Base-by-base conservation (phyloP, 1,140 invertebrate species). In the Ladona fulva region DNA sequence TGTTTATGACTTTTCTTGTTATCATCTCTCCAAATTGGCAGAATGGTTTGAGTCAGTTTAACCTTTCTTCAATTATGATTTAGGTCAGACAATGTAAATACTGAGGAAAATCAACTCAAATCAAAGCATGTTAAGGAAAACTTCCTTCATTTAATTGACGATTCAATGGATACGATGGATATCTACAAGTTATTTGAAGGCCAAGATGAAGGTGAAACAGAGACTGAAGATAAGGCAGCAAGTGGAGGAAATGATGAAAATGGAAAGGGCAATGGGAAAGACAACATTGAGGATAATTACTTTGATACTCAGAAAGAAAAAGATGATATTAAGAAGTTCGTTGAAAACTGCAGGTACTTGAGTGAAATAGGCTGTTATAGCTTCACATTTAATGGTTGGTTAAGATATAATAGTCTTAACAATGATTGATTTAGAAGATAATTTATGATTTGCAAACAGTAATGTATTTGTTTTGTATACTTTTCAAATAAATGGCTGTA, bases 261-360 rank as follows among this genome's bases (percentile, higher is more conserved):
- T 25, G 52, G 3, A 66, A 66, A 29, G 22, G 1, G 75, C 16
- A 42, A 25, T 24, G 42, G 75, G 1, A n/a, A 76, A 29, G 52
- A 66, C 1, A 12, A 16, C 5, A 22, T 22, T 19, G 76, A 79
- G 78, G 84, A 84, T 42, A 77, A 83, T 74, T 93, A 93, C 84
- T 93, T 93, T 85, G 89, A 87, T 24, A 88, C 88, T 24, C 87
- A 91, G 29, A 81, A 83, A 37, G 92, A 94, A 87, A 86, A 83
- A 75, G 83, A 83, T 19, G 91, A 93, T 82, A 89, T 93, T 0
- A 85, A 88, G 78, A 82, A 85, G 66, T 92, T 93, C 81, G 88
- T 93, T n/a, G 29, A 81, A 85, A 22, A 66, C 85, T 88, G 82
- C 85, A 66, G 52, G 52, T 66, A 12, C 52, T 66, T 3, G 12